phyloP scores from a whole-genome alignment of 1,140 invertebrate species.

The Archivesica marissinica region DNA sequence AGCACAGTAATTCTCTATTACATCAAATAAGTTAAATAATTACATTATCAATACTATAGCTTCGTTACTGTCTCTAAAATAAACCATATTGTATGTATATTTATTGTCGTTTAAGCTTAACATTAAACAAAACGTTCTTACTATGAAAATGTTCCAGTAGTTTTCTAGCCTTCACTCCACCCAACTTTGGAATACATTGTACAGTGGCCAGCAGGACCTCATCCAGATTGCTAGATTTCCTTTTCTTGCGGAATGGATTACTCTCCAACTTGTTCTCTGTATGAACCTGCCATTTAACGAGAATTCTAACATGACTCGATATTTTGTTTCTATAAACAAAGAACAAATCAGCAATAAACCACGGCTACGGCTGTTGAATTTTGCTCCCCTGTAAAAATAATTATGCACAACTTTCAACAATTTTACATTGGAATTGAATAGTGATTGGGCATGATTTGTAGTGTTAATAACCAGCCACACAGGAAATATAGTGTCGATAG shows the following conservation, averaged over 20 bases:
- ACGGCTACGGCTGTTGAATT: no score
- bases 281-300: conserved; percentile 69
- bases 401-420: no score
- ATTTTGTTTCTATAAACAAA: no score
- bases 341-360: no score
- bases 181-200: conserved; percentile 68
- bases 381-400: no score
- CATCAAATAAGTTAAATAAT: neutral
- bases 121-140: conserved; percentile 15
- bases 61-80: neutral
- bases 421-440: no score
- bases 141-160: conserved; percentile 69
- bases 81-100: neutral
- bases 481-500: no score
- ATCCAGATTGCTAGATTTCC: conserved; percentile 48
- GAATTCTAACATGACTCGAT: no score
- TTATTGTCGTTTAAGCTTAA: neutral
- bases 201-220: conserved; percentile 60
- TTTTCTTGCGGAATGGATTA: conserved; percentile 66
- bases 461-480: no score
- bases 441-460: no score
- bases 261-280: conserved; percentile 63
- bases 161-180: conserved; percentile 66
- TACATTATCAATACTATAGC: neutral
- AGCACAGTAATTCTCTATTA: neutral